phyloP scores from a whole-genome alignment of 2,113 vertebrate genomes.

The Eclectus roratus region DNA sequence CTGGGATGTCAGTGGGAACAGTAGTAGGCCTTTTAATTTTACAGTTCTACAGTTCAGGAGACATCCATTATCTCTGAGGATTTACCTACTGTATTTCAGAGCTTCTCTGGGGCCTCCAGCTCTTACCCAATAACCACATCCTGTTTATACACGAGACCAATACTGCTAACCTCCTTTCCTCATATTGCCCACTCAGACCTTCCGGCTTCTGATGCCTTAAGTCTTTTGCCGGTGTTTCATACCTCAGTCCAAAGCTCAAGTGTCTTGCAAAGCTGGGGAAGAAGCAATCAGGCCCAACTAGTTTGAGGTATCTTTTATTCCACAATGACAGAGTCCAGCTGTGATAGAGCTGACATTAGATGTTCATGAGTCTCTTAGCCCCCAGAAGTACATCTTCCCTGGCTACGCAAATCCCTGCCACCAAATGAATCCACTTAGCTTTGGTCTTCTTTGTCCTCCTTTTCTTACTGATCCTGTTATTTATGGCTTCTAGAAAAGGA shows the following conservation, averaged over 20 bases:
- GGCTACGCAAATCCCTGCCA: neutral
- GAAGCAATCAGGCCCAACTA: neutral
- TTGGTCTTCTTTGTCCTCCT: neutral
- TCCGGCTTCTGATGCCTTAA: neutral
- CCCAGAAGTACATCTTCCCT: neutral
- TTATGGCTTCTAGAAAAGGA: neutral
- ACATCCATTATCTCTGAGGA: neutral
- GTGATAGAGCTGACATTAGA: neutral
- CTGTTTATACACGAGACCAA: neutral
- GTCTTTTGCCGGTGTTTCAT: neutral
- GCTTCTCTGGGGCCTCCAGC: neutral
- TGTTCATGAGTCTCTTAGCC: neutral
- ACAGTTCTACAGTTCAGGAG: neutral
- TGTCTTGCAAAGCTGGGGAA: neutral
- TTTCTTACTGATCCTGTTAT: neutral
- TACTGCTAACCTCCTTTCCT: neutral
- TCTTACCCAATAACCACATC: conserved; percentile 42
- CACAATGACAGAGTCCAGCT: neutral
- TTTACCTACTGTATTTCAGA: conserved; percentile 7
- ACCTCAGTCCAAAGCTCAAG: neutral
- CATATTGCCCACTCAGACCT: neutral
- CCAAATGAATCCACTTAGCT: neutral
- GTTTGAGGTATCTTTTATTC: neutral
- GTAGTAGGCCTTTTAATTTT: neutral
- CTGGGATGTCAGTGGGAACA: neutral